Conservation (phyloP, 2,797 vertebrate genomes). For the Acrossocheilus wenchowensis region DNA sequence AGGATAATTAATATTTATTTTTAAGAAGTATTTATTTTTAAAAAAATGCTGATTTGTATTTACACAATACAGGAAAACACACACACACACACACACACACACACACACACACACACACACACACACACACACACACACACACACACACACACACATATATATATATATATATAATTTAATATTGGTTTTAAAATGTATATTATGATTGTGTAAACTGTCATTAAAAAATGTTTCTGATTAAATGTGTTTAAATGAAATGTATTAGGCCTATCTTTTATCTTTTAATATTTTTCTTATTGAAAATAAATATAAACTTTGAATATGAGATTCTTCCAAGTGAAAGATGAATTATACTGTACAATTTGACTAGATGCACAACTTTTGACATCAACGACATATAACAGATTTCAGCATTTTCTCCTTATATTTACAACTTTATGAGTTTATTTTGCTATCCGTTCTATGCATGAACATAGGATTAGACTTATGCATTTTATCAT, state of each 20-base stretch:
- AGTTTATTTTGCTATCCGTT: background rate
- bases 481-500: background rate
- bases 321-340: background rate
- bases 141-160: no score
- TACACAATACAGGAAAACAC: no score
- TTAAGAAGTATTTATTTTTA: no score
- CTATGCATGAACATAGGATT: background rate
- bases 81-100: no score
- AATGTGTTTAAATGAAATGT: background rate
- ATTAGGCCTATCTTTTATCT: background rate
- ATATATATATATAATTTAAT: background rate
- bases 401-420: background rate
- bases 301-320: slow-evolving; percentile 1
- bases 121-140: no score
- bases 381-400: background rate
- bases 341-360: background rate
- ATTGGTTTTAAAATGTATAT: background rate
- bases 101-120: no score
- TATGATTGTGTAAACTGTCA: no score
- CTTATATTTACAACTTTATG: background rate
- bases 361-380: background rate
- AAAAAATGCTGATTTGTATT: no score
- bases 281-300: no score
- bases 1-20: no score
- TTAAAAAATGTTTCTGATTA: no score